Conservation (phyloP, 2,113 vertebrate species). For the Trachemys scripta region DNA sequence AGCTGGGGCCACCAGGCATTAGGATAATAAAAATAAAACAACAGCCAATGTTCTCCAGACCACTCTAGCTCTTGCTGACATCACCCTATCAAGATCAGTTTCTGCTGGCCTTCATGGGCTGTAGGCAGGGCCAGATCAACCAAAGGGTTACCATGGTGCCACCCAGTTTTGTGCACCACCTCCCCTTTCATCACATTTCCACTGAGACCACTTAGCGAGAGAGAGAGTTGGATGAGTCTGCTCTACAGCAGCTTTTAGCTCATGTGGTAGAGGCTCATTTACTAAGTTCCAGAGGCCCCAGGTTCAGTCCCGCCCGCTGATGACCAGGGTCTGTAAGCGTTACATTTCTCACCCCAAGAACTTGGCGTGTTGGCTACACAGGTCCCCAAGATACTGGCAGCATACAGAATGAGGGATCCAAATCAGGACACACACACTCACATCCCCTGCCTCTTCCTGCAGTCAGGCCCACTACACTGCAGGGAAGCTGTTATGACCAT, state of each 20-base stretch:
- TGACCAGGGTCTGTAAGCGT: too few species aligned
- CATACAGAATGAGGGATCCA: background rate
- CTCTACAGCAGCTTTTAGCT: too few species aligned
- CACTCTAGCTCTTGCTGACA: background rate
- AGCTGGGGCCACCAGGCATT: background rate
- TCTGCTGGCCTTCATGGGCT: background rate
- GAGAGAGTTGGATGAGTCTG: too few species aligned
- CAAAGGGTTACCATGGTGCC: background rate
- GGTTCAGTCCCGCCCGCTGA: too few species aligned
- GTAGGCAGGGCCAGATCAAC: background rate
- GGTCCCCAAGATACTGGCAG: background rate
- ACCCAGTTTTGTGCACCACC: background rate
- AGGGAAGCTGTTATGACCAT: background rate
- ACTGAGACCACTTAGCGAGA: too few species aligned
- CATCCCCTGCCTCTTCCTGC: background rate
- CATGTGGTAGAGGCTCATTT: too few species aligned
- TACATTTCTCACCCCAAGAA: too few species aligned
- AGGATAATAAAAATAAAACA: background rate
- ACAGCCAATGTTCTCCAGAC: background rate
- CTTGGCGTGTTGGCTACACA: background rate
- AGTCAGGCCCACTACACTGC: background rate
- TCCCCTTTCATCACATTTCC: background rate
- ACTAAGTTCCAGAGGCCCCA: too few species aligned
- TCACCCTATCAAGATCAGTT: background rate
- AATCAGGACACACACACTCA: background rate